A percentile compares a stretch with the other conserved stretches of the same genome.
phyloP scores from a whole-genome alignment of 2,113 vertebrate species.

The Cyanistes caeruleus region DNA sequence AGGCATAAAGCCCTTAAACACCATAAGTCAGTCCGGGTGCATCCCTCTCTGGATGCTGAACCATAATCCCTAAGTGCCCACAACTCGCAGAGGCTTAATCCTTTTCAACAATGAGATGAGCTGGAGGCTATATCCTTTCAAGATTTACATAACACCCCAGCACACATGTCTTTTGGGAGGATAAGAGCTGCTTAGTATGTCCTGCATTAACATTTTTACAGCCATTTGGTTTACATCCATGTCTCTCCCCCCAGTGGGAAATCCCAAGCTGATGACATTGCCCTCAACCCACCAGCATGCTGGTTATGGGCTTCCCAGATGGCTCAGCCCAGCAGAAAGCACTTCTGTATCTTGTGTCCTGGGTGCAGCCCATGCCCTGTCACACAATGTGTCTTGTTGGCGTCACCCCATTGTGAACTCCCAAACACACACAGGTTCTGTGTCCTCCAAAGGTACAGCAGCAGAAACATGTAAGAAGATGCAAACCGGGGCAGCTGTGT shows the following conservation, averaged over 20 bases:
- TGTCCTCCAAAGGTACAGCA: not conserved
- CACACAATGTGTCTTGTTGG: fast-evolving
- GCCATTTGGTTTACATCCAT: not conserved
- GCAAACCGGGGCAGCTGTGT: not conserved
- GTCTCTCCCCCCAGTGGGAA: not conserved
- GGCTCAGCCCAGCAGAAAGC: not conserved
- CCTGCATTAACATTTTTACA: not conserved
- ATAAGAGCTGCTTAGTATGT: not conserved
- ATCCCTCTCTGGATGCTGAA: not conserved
- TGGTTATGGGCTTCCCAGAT: not conserved
- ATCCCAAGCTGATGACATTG: not conserved
- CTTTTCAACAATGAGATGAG: conserved; percentile 50
- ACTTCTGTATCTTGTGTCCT: not conserved
- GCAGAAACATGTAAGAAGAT: fast-evolving
- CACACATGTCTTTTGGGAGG: not conserved
- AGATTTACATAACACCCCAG: conserved; percentile 28
- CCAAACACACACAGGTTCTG: fast-evolving
- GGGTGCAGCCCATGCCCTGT: not conserved
- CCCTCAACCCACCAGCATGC: not conserved
- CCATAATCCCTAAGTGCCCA: not conserved
- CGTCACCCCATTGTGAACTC: fast-evolving
- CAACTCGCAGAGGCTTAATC: not conserved
- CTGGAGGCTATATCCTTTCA: conserved; percentile 24
- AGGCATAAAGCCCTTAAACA: conserved; percentile 43
- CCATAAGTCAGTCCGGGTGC: not conserved